phyloP scores from a whole-genome alignment of 2,888 invertebrate genomes.

The Atethmia centrago region DNA sequence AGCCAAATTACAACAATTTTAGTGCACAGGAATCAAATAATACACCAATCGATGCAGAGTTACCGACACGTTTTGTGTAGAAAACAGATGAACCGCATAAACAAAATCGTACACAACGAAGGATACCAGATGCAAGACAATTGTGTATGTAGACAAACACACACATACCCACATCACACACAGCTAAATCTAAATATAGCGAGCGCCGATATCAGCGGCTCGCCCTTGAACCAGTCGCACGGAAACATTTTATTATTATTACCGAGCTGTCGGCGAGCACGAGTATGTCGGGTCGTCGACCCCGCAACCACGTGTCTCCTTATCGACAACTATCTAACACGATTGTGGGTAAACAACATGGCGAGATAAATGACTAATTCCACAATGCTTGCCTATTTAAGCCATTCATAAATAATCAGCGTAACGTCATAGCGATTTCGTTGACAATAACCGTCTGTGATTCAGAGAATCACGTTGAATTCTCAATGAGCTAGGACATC shows the following conservation, averaged over 20 bases:
- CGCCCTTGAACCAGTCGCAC: constrained; percentile 91
- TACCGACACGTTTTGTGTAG: constrained; percentile 37
- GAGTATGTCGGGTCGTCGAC: constrained; percentile 90
- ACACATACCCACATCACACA: constrained; percentile 84
- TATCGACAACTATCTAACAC: constrained; percentile 91
- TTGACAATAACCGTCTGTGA: constrained; percentile 74
- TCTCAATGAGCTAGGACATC: constrained; percentile 65
- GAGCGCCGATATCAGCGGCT: constrained; percentile 90
- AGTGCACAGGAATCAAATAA: neutral
- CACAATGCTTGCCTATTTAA: constrained; percentile 85
- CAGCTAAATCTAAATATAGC: constrained; percentile 91
- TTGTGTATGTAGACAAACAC: constrained; percentile 78
- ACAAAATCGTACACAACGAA: constrained; percentile 54
- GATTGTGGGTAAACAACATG: constrained; percentile 90
- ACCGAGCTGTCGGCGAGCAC: constrained; percentile 90
- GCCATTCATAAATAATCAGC: constrained; percentile 88
- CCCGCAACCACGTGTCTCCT: constrained; percentile 90
- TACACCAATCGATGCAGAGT: constrained; percentile 4
- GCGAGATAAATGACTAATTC: constrained; percentile 91
- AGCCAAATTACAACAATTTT: neutral
- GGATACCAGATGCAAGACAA: constrained; percentile 76
- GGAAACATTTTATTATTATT: constrained; percentile 91
- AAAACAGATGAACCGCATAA: constrained; percentile 48
- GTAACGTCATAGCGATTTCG: constrained; percentile 82
- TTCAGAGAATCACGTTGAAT: constrained; percentile 68